These are phyloP conservation scores for Anarsia innoxiella DNA, from an alignment of 2,888 invertebrate genomes.

Conservation along the genomic window DNA sequence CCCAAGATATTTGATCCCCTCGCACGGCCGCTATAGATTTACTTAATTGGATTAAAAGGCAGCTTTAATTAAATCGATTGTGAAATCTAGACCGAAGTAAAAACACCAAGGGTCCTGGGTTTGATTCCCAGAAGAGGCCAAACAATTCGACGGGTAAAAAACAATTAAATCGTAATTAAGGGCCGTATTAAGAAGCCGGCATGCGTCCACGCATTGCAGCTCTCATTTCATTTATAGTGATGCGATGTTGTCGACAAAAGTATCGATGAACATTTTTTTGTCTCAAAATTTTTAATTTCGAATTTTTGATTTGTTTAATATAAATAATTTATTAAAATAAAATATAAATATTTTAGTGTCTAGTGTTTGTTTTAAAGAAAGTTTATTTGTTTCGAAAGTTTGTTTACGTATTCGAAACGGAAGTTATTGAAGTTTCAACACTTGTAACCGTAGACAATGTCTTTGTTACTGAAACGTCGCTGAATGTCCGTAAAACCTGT, in stretches of 20 bases:
- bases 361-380: background rate
- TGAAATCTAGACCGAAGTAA: slow-evolving; percentile 35
- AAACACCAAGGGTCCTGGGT: slow-evolving; percentile 27
- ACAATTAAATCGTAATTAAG: slow-evolving; percentile 72
- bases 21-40: slow-evolving; percentile 8
- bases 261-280: slow-evolving; percentile 19
- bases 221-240: slow-evolving; percentile 49
- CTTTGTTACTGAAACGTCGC: slow-evolving; percentile 1
- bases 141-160: slow-evolving; percentile 61
- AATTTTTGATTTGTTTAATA: slow-evolving; percentile 4
- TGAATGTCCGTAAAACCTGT: background rate
- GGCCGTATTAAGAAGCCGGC: slow-evolving; percentile 60
- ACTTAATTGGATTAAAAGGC: slow-evolving; percentile 17
- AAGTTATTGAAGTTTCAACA: background rate
- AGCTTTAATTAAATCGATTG: slow-evolving; percentile 28
- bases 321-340: background rate
- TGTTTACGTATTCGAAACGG: too few species aligned
- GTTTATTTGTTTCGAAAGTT: too few species aligned
- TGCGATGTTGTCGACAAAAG: slow-evolving; percentile 22
- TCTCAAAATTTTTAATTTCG: too few species aligned
- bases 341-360: too few species aligned
- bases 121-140: slow-evolving; percentile 48
- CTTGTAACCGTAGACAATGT: slow-evolving; percentile 1
- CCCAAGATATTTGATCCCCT: slow-evolving; percentile 9
- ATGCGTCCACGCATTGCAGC: slow-evolving; percentile 47